Evolutionary conservation across 2,888 invertebrate species (phyloP).

Genomic region (Macrosiphum euphorbiae): DNA sequence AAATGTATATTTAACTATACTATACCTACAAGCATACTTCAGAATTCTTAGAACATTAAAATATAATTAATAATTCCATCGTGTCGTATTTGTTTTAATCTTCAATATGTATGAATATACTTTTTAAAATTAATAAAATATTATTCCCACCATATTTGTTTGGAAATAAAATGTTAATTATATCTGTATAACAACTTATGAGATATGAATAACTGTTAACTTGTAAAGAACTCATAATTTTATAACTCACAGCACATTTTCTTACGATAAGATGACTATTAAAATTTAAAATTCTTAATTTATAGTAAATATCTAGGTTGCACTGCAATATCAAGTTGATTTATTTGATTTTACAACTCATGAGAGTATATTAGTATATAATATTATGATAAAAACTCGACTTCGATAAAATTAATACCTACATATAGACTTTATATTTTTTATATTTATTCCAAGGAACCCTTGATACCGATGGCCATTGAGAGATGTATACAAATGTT

Average conservation of each 20-base stretch:
- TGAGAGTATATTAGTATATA: background rate
- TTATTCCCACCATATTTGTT: background rate
- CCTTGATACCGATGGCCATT: rapidly evolving
- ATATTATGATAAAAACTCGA: background rate
- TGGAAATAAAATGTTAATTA: background rate
- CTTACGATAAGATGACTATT: background rate
- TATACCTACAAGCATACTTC: background rate
- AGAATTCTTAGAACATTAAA: background rate
- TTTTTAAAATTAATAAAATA: background rate
- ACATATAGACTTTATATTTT: background rate
- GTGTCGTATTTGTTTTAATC: background rate
- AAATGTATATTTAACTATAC: background rate
- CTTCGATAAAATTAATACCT: background rate
- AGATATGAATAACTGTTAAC: background rate
- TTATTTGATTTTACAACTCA: background rate
- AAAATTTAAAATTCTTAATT: background rate
- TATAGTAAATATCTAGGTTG: background rate
- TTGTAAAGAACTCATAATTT: background rate
- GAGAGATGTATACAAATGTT: background rate
- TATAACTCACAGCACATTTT: background rate
- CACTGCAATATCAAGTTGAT: background rate
- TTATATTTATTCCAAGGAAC: background rate
- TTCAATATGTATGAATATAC: background rate
- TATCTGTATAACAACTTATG: background rate
- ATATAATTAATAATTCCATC: background rate